A percentile compares a stretch with the other conserved stretches of the same genome.
phyloP scores from a whole-genome alignment of 2,797 vertebrate genomes.

The Lacerta agilis region DNA sequence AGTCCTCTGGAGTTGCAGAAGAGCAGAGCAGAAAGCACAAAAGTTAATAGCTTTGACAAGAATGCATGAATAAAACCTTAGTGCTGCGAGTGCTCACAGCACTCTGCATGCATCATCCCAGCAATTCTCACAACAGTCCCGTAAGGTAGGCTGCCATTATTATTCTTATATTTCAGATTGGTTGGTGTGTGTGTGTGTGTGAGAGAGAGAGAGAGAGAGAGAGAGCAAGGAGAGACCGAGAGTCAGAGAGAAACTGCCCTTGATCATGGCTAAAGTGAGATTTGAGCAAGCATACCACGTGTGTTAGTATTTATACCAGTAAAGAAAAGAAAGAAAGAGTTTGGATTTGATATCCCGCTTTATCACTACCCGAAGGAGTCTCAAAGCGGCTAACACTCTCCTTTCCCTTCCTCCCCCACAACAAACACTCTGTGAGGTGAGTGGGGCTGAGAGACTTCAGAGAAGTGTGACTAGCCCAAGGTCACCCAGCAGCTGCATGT shows the following conservation, averaged over 20 bases:
- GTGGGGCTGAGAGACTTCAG: no score
- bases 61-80: neutral
- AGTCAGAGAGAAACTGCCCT: neutral
- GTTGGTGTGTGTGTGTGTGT: no score
- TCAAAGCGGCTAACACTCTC: no score
- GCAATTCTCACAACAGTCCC: neutral
- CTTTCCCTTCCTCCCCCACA: no score
- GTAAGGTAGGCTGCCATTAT: neutral
- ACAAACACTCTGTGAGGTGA: no score
- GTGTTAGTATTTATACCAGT: neutral
- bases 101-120: neutral
- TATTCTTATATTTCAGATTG: neutral
- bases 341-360: no score
- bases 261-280: neutral
- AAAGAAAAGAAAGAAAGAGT: no score
- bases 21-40: neutral
- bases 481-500: no score
- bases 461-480: no score
- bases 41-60: neutral
- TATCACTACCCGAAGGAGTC: no score
- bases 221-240: no score
- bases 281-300: neutral
- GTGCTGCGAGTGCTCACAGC: neutral
- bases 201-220: no score
- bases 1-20: conserved; percentile 84